Conservation (phyloP, 2,888 invertebrate species). For the Cephus runcator region DNA sequence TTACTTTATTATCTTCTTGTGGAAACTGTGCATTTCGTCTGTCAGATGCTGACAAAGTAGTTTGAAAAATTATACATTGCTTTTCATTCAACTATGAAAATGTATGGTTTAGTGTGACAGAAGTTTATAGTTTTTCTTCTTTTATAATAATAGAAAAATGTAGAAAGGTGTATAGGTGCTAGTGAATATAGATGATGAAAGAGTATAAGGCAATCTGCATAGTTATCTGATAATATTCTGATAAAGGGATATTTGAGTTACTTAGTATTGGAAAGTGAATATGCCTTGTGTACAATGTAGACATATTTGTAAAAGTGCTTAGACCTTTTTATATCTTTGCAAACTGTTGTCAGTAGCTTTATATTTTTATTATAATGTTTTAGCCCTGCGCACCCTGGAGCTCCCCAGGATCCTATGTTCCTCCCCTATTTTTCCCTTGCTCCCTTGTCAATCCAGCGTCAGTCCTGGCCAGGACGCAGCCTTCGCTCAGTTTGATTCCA, state of each 20-base stretch:
- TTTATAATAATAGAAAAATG: not conserved
- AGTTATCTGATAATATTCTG: not conserved
- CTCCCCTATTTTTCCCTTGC: slow-evolving; percentile 42
- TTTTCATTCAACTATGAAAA: not conserved
- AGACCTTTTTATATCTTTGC: slow-evolving; percentile 11
- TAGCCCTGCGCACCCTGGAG: slow-evolving; percentile 23
- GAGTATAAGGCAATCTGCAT: not conserved
- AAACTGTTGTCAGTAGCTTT: not conserved
- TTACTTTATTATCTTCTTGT: not conserved
- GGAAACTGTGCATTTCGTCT: not conserved
- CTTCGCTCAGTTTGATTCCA: slow-evolving; percentile 58
- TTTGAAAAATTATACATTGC: not conserved
- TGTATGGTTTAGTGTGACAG: not conserved
- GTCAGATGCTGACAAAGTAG: not conserved
- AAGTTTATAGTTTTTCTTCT: not conserved
- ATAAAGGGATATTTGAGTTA: not conserved
- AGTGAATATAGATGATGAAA: not conserved
- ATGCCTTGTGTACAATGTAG: not conserved
- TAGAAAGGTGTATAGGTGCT: not conserved
- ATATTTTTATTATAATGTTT: slow-evolving; percentile 16
- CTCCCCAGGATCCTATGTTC: slow-evolving; percentile 43
- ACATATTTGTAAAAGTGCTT: not conserved
- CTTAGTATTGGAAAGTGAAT: not conserved
- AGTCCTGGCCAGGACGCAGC: slow-evolving; percentile 63
- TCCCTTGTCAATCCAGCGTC: slow-evolving; percentile 50